phyloP scores from a whole-genome alignment of 1,140 invertebrate species.

The Drosophila jambulina region DNA sequence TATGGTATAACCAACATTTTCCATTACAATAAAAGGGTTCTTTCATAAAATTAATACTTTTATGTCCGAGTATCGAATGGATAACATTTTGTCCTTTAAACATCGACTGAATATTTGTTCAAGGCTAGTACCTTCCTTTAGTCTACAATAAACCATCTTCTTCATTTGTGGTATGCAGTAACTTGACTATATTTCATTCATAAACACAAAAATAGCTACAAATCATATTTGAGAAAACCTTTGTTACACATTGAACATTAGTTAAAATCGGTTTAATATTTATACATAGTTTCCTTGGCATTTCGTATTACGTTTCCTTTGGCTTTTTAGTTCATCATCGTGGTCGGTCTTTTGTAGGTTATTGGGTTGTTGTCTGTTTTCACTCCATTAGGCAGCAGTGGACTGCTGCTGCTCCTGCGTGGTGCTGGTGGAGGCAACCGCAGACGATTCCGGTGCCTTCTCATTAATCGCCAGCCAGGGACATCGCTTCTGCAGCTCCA shows the following conservation, averaged over 20 bases:
- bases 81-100: no score
- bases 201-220: conserved; percentile 42
- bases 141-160: neutral
- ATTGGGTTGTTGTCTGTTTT: conserved; percentile 54
- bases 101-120: no score
- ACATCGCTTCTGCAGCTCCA: conserved; percentile 88
- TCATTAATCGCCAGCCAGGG: conserved; percentile 89
- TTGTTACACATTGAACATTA: conserved; percentile 20
- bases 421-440: conserved; percentile 80
- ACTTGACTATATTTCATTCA: conserved; percentile 52
- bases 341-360: conserved; percentile 1
- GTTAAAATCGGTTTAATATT: conserved; percentile 20
- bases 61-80: no score
- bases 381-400: conserved; percentile 81
- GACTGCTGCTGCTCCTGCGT: conserved; percentile 78
- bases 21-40: neutral
- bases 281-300: conserved; percentile 54
- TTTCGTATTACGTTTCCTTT: conserved; percentile 57
- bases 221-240: conserved; percentile 28
- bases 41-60: neutral
- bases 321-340: conserved; percentile 34
- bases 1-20: neutral
- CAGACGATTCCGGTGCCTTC: conserved; percentile 85
- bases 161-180: conserved; percentile 44
- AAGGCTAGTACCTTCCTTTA: no score